These are phyloP conservation scores for Malthinus flaveolus DNA, from an alignment of 2,888 invertebrate genomes.

Conservation along the genomic window DNA sequence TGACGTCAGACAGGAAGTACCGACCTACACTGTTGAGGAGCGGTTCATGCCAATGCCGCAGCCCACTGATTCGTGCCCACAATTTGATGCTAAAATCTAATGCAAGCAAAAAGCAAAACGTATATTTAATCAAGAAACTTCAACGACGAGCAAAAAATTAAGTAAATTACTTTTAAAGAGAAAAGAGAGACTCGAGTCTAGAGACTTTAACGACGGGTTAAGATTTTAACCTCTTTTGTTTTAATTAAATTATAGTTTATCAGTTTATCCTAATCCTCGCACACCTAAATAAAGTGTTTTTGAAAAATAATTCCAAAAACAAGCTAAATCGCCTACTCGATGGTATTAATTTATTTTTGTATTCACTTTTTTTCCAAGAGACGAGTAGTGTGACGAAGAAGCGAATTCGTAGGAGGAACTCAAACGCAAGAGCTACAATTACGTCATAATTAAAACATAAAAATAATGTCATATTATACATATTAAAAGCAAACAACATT, in stretches of 20 bases:
- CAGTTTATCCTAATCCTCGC: background rate
- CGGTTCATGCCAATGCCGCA: conserved; percentile 50
- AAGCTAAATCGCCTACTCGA: background rate
- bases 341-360: background rate
- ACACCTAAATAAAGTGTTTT: background rate
- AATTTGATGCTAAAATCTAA: conserved; percentile 31
- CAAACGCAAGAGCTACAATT: conserved; percentile 34
- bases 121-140: too few relatives aligned
- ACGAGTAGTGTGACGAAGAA: background rate
- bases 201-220: too few relatives aligned
- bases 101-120: background rate
- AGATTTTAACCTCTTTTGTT: background rate
- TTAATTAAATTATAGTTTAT: background rate
- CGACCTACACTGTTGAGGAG: conserved; percentile 50
- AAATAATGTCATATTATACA: conserved; percentile 37
- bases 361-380: background rate
- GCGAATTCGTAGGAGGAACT: conserved; percentile 18
- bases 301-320: background rate
- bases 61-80: conserved; percentile 43
- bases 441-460: conserved; percentile 41
- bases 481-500: too few relatives aligned
- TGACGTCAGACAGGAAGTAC: conserved; percentile 52
- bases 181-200: too few relatives aligned
- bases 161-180: too few relatives aligned
- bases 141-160: too few relatives aligned